Conservation (phyloP, 2,888 invertebrate species). For the Orchestes rusci region DNA sequence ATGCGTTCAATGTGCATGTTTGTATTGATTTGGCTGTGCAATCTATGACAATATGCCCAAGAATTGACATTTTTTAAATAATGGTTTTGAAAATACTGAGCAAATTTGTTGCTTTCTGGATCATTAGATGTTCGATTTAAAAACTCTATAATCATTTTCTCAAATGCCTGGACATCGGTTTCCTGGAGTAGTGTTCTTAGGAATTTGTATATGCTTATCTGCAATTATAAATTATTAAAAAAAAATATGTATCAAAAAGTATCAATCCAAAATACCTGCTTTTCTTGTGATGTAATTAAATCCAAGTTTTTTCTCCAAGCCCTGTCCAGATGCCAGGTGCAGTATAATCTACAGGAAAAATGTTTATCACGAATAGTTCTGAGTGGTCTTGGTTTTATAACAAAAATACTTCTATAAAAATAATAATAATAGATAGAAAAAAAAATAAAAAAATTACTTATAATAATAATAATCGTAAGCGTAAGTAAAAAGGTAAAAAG, state of each 20-base stretch:
- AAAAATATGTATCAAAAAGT: background rate
- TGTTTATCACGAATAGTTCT: too few species aligned
- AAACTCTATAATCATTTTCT: background rate
- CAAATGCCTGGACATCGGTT: constrained; percentile 1
- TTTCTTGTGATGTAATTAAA: background rate
- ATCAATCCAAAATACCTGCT: background rate
- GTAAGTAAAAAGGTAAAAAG: too few species aligned
- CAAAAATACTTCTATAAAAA: too few species aligned
- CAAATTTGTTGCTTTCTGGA: constrained; percentile 18
- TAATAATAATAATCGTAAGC: too few species aligned
- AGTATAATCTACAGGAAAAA: background rate
- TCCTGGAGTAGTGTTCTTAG: constrained; percentile 2
- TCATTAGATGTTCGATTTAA: background rate
- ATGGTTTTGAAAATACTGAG: constrained; percentile 23
- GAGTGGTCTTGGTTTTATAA: too few species aligned
- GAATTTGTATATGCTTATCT: background rate
- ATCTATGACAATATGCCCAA: constrained; percentile 8
- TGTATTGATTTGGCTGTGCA: constrained; percentile 2
- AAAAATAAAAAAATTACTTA: too few species aligned
- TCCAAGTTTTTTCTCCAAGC: constrained; percentile 4
- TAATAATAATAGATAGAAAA: too few species aligned
- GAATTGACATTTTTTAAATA: constrained; percentile 15
- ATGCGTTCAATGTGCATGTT: constrained; percentile 21
- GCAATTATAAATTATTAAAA: background rate
- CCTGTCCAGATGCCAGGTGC: constrained; percentile 3